These are phyloP conservation scores for Thaumatotibia leucotreta DNA, from an alignment of 1,140 invertebrate species.

Conservation along the genomic window DNA sequence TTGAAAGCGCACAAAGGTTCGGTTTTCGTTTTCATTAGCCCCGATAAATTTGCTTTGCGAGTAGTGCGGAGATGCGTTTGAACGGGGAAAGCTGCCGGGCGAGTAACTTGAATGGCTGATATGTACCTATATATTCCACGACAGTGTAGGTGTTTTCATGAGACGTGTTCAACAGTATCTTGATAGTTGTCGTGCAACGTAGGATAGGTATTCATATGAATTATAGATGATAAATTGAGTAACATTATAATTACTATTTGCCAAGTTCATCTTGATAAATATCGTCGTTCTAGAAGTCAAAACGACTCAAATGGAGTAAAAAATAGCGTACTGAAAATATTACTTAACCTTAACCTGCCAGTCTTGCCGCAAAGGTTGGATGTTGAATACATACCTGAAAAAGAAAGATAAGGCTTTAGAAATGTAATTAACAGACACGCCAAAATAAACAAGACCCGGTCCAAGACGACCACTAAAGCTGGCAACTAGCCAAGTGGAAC, in stretches of 20 bases:
- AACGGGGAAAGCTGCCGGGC: not conserved
- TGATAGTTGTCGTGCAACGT: too few species aligned
- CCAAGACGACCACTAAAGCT: not conserved
- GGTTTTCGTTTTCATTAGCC: conserved; percentile 29
- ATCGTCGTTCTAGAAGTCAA: too few species aligned
- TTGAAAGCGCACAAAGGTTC: conserved; percentile 6
- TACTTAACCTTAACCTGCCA: not conserved
- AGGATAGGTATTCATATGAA: too few species aligned
- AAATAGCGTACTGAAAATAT: too few species aligned
- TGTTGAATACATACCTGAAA: not conserved
- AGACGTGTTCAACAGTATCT: too few species aligned
- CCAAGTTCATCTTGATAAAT: too few species aligned
- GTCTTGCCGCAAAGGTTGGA: not conserved
- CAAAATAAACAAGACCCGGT: not conserved
- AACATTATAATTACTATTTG: too few species aligned
- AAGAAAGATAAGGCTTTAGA: not conserved
- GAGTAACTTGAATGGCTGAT: not conserved
- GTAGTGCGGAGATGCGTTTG: conserved; percentile 7
- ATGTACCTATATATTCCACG: too few species aligned
- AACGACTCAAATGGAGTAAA: too few species aligned
- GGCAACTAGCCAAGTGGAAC: not conserved
- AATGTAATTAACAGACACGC: not conserved
- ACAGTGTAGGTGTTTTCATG: too few species aligned
- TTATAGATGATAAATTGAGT: too few species aligned
- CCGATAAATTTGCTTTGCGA: conserved; percentile 22